phyloP scores from a whole-genome alignment of 2,888 invertebrate species.

The Cataglyphis altisquamis region DNA sequence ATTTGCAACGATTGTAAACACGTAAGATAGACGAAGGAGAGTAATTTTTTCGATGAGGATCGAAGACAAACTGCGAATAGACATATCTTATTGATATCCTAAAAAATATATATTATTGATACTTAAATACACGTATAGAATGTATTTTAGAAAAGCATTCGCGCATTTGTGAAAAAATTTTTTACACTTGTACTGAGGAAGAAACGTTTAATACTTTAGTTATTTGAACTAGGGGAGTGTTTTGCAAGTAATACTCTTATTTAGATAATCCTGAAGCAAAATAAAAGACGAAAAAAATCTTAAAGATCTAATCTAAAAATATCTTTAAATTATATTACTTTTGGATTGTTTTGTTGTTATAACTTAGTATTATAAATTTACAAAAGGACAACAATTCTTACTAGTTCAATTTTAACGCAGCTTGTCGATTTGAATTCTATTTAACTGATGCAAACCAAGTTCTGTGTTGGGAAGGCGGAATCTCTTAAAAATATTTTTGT shows the following conservation, averaged over 20 bases:
- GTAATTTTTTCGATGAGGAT: slow-evolving; percentile 5
- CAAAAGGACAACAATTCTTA: background rate
- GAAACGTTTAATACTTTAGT: background rate
- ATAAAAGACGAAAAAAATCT: background rate
- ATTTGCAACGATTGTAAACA: slow-evolving; percentile 71
- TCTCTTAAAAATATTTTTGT: background rate
- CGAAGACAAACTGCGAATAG: slow-evolving; percentile 22
- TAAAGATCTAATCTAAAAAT: background rate
- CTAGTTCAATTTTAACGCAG: background rate
- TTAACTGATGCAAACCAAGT: background rate
- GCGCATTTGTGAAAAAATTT: background rate
- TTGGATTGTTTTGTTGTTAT: background rate
- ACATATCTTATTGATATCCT: slow-evolving; percentile 56
- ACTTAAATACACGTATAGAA: slow-evolving; percentile 16
- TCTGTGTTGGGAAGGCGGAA: background rate
- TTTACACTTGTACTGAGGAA: background rate
- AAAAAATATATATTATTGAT: background rate
- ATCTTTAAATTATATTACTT: background rate
- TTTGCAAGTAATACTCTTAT: background rate
- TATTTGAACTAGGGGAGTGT: background rate
- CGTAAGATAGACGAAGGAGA: slow-evolving; percentile 63
- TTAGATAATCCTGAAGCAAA: background rate
- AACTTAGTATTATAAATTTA: background rate
- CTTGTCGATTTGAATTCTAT: background rate
- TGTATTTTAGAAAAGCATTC: background rate